Percentiles rank a stretch among this genome's conserved stretches.
phyloP scores from a whole-genome alignment of 2,888 invertebrate species.

The Tetragonisca angustula region DNA sequence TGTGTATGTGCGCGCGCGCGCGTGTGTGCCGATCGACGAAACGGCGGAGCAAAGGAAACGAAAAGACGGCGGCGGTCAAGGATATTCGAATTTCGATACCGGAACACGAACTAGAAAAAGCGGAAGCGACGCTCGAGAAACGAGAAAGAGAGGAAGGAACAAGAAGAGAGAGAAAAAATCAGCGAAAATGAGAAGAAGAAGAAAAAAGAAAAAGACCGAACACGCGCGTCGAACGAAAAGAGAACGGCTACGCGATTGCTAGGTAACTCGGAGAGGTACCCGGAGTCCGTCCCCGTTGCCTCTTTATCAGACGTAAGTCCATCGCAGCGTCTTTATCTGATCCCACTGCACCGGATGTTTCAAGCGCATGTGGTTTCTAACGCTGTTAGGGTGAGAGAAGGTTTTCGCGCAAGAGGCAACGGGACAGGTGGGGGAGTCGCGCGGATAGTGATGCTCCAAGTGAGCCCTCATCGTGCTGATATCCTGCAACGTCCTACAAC shows the following conservation, averaged over 20 bases:
- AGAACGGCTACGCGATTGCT: neutral
- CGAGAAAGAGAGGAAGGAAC: neutral
- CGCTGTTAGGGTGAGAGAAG: slow-evolving; percentile 94
- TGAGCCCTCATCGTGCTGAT: slow-evolving; percentile 90
- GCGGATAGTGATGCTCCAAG: slow-evolving; percentile 93
- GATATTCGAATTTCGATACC: neutral
- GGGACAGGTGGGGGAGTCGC: slow-evolving; percentile 93
- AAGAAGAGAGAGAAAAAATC: no score
- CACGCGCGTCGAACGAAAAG: neutral
- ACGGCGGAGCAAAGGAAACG: neutral
- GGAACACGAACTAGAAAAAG: neutral
- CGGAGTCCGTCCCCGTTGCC: slow-evolving; percentile 19
- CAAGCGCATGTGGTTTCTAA: slow-evolving; percentile 94
- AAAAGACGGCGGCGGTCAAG: neutral
- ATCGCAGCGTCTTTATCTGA: slow-evolving; percentile 92
- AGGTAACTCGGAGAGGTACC: neutral
- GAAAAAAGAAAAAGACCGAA: neutral
- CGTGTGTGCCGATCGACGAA: slow-evolving; percentile 41
- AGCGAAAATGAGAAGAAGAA: no score
- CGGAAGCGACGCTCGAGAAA: neutral
- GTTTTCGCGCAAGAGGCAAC: slow-evolving; percentile 90
- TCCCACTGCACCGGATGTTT: slow-evolving; percentile 93
- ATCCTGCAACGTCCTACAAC: slow-evolving; percentile 88
- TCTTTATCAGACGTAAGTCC: slow-evolving; percentile 87
- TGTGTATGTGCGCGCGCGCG: slow-evolving; percentile 21